Percentiles rank a stretch among this genome's conserved stretches.
Conservation (phyloP, 2,797 vertebrate species). For the Harpagifer antarcticus region DNA sequence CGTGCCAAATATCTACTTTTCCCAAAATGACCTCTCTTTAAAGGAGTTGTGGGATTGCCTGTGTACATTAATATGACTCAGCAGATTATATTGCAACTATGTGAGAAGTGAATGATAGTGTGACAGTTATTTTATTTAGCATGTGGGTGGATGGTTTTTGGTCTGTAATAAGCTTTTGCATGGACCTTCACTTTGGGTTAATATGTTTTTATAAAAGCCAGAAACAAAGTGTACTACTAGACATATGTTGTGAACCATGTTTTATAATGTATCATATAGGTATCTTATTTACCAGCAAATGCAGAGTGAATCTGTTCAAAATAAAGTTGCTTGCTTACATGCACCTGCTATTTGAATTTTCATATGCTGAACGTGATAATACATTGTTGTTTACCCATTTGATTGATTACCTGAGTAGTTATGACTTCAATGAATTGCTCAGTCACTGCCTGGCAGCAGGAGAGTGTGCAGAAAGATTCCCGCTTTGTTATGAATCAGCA, state of each 20-base stretch:
- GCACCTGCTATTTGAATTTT: constrained; percentile 58
- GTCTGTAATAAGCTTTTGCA: constrained; percentile 53
- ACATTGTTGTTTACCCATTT: constrained; percentile 53
- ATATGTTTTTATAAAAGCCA: constrained; percentile 46
- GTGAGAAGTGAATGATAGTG: constrained; percentile 13
- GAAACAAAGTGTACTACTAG: constrained; percentile 42
- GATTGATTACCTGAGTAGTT: constrained; percentile 24
- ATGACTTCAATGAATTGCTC: not conserved
- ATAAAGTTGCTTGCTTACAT: constrained; percentile 45
- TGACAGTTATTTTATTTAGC: constrained; percentile 27
- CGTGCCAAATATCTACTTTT: constrained; percentile 38
- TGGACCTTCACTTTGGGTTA: constrained; percentile 49
- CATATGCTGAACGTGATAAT: constrained; percentile 55
- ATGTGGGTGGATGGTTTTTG: constrained; percentile 40
- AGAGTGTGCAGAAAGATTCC: constrained; percentile 21
- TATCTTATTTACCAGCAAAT: constrained; percentile 31
- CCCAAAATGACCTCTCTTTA: constrained; percentile 20
- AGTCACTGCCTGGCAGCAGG: constrained; percentile 30
- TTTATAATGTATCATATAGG: constrained; percentile 61
- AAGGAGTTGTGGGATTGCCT: constrained; percentile 30
- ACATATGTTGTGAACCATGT: constrained; percentile 59
- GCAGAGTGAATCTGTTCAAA: constrained; percentile 36
- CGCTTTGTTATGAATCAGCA: constrained; percentile 24
- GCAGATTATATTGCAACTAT: constrained; percentile 18
- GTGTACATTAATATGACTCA: constrained; percentile 13